A percentile compares a stretch with the other conserved stretches of the same genome.
Evolutionary conservation across 1,140 invertebrate genomes (phyloP).

Genomic region (Brachystomella parvula): DNA sequence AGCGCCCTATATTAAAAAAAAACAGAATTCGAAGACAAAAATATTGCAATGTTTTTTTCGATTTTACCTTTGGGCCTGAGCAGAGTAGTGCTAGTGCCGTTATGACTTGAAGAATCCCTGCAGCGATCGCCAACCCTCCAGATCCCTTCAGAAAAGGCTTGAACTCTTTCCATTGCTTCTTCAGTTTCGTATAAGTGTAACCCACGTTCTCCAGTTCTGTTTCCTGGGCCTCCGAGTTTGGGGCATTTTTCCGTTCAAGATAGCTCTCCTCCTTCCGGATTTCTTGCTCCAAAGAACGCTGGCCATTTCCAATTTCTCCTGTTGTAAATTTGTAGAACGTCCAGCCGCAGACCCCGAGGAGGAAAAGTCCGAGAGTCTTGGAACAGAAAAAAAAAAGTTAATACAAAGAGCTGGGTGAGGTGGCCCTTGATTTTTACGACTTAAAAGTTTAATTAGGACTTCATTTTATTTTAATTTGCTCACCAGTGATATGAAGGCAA

Average conservation of each 20-base stretch:
- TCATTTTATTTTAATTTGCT: too few relatives aligned
- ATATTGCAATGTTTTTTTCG: not conserved
- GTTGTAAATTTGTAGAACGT: constrained; percentile 1
- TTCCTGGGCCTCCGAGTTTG: not conserved
- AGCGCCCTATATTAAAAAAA: not conserved
- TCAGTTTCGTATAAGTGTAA: not conserved
- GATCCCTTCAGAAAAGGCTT: constrained; percentile 2
- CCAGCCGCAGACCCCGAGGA: constrained; percentile 14
- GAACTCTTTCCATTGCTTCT: not conserved
- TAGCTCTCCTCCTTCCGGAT: not conserved
- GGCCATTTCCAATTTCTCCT: not conserved
- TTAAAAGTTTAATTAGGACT: too few relatives aligned
- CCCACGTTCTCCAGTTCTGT: not conserved
- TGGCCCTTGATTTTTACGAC: too few relatives aligned
- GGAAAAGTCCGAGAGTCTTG: constrained; percentile 10
- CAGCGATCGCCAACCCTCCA: not conserved
- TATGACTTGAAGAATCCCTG: constrained; percentile 17
- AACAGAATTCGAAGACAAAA: not conserved
- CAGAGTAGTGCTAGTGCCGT: constrained; percentile 8
- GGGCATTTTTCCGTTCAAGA: not conserved
- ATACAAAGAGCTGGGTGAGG: not conserved
- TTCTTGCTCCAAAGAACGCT: not conserved
- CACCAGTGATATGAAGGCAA: constrained; percentile 16
- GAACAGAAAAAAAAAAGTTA: constrained; percentile 1
- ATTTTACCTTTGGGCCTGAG: constrained; percentile 9